phyloP scores from a whole-genome alignment of 2,888 invertebrate species.

The Aleiodes leptofemur region DNA sequence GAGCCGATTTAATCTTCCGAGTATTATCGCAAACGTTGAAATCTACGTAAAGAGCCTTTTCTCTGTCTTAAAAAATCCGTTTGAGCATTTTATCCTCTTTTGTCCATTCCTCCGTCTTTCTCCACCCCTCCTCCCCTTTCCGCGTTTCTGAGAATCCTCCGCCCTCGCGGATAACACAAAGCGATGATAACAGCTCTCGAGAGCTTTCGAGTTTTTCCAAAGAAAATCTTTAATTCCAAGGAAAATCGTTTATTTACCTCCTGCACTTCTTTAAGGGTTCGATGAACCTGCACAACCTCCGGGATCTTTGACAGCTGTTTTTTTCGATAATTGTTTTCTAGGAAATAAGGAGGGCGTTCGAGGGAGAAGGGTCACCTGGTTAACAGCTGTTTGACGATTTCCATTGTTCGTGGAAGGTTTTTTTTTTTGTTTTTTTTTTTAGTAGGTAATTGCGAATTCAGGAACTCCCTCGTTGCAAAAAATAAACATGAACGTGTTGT shows the following conservation, averaged over 20 bases:
- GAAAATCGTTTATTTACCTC: background rate
- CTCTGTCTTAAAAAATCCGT: slow-evolving; percentile 40
- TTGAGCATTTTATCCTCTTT: slow-evolving; percentile 25
- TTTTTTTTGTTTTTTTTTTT: background rate
- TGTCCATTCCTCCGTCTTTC: background rate
- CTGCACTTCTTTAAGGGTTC: slow-evolving; percentile 6
- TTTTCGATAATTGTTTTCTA: slow-evolving; percentile 24
- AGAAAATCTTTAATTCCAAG: background rate
- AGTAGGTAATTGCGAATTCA: too few species aligned
- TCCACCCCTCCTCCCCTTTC: slow-evolving; percentile 2
- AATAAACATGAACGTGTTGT: background rate
- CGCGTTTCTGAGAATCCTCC: slow-evolving; percentile 6
- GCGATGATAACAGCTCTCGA: slow-evolving; percentile 51
- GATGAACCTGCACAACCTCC: background rate
- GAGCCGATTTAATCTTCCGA: slow-evolving; percentile 40
- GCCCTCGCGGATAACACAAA: slow-evolving; percentile 44
- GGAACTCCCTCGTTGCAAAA: too few species aligned
- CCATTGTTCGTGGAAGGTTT: background rate
- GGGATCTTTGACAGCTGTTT: slow-evolving; percentile 26
- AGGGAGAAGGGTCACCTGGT: slow-evolving; percentile 33
- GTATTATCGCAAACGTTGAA: slow-evolving; percentile 52
- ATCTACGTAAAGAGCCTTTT: slow-evolving; percentile 45
- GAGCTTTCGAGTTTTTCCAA: slow-evolving; percentile 34
- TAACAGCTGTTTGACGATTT: slow-evolving; percentile 27
- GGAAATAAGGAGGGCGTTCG: slow-evolving; percentile 10